Base-by-base conservation (phyloP, 2,888 invertebrate species). In the Dicroscelio sp. region DNA sequence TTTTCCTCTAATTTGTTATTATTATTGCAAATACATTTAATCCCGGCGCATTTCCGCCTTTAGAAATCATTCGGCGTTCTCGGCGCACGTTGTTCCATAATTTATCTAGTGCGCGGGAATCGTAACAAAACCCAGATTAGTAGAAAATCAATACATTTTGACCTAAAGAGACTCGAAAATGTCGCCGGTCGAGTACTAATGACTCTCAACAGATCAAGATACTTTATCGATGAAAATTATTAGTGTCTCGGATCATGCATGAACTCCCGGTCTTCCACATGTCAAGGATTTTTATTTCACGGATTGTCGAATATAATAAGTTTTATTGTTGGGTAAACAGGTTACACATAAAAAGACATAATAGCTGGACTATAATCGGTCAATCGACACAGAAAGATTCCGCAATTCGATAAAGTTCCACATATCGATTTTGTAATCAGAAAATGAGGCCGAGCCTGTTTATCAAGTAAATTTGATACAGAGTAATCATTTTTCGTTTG, bases 391-490 rank as follows among this genome's bases (percentile, higher is more conserved):
- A 87, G 85, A 91, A 91, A 95, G 95, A 96, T 96, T 93, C 91
- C 93, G 86, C 85, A 78, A 93, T 94, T 93, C 82, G 96, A 96
- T 96, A 96, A 95, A 94, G 94, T 95, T 93, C 87, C 91, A 92
- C 92, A 94, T 95, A 96, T 96, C 94, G 96, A 96, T 96, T 96
- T 96, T 96, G 93, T 95, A 95, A 96, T 96, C 96, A 94, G 93
- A 94, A 95, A 96, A 96, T 82, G 94, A 90, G 96, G 96, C 95
- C 95, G 93, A 87, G 90, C 63, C 30, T 89, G 89, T 91, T 91
- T 91, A 87, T 91, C 89, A 89, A 86, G 89, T 78, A 87, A 91
- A 88, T 88, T 88, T 91, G 83, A 89, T 91, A 89, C 82, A 91
- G 65, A 85, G 90, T 87, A 87, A 86, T 89, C 84, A 85, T 87